A percentile compares a stretch with the other conserved stretches of the same genome.
Evolutionary conservation across 2,888 invertebrate species (phyloP).

Genomic region (Eupithecia subumbrata): DNA sequence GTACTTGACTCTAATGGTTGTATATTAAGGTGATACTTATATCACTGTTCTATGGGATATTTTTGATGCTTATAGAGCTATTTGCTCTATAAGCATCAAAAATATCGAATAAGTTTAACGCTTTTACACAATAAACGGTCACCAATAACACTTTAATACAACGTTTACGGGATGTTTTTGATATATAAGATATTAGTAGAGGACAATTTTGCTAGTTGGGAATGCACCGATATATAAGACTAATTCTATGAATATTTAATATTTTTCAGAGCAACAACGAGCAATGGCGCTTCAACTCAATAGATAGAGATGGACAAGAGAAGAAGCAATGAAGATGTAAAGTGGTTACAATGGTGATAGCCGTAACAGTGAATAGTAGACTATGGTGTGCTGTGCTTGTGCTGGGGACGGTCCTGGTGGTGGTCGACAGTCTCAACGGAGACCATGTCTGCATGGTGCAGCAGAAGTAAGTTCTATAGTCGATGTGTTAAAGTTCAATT

Average conservation of each 20-base stretch:
- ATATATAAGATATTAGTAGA: too few species aligned
- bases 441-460: conserved; percentile 80
- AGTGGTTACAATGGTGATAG: conserved; percentile 55
- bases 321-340: conserved; percentile 30
- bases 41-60: too few species aligned
- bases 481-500: neutral
- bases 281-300: neutral
- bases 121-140: too few species aligned
- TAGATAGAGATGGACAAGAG: conserved; percentile 16
- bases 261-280: conserved; percentile 14
- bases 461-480: conserved; percentile 70
- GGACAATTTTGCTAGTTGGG: too few species aligned
- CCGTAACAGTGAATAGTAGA: conserved; percentile 53
- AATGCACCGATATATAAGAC: neutral
- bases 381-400: conserved; percentile 61
- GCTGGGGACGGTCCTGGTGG: conserved; percentile 53
- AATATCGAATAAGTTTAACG: too few species aligned
- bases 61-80: too few species aligned
- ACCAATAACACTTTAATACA: too few species aligned
- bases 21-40: too few species aligned
- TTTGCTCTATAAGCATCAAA: too few species aligned
- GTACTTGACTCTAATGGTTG: too few species aligned
- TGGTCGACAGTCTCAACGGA: conserved; percentile 67
- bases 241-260: neutral
- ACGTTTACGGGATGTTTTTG: too few species aligned